phyloP scores from a whole-genome alignment of 2,797 vertebrate species.

The Enteromius fasciolatus region DNA sequence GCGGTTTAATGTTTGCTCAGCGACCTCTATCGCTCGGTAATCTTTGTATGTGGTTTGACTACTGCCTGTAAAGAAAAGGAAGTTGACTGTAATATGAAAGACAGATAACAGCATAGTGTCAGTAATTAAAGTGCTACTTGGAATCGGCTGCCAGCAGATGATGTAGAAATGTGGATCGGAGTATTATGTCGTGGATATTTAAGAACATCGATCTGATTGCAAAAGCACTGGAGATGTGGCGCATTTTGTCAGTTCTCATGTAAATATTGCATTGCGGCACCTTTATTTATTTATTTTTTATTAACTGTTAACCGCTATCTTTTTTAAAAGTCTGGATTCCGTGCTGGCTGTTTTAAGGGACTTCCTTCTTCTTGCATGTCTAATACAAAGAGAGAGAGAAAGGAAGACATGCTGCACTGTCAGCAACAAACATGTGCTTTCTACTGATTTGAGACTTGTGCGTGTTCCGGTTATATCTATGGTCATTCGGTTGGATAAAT shows the following conservation, averaged over 20 bases:
- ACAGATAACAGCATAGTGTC: background rate
- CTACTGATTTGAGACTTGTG: background rate
- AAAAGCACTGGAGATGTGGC: background rate
- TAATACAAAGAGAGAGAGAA: constrained; percentile 6
- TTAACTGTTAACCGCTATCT: constrained; percentile 13
- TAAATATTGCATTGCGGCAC: background rate
- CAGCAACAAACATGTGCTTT: constrained; percentile 20
- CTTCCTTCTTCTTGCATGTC: constrained; percentile 26
- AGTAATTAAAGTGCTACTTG: background rate
- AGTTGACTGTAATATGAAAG: background rate
- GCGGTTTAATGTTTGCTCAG: constrained; percentile 23
- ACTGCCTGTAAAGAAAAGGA: constrained; percentile 15
- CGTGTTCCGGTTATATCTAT: background rate
- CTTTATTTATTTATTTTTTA: background rate
- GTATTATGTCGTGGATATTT: background rate
- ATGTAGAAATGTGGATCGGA: background rate
- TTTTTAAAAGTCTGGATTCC: constrained; percentile 17
- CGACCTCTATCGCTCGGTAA: background rate
- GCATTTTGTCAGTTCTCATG: background rate
- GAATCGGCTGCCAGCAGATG: background rate
- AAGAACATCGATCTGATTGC: background rate
- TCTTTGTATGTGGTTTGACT: constrained; percentile 20
- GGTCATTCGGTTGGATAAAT: background rate
- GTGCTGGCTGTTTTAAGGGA: constrained; percentile 23
- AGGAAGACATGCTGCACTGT: constrained; percentile 43